These are phyloP conservation scores for Aphelocoma californica DNA, from an alignment of 2,797 vertebrate species.

Conservation along the genomic window DNA sequence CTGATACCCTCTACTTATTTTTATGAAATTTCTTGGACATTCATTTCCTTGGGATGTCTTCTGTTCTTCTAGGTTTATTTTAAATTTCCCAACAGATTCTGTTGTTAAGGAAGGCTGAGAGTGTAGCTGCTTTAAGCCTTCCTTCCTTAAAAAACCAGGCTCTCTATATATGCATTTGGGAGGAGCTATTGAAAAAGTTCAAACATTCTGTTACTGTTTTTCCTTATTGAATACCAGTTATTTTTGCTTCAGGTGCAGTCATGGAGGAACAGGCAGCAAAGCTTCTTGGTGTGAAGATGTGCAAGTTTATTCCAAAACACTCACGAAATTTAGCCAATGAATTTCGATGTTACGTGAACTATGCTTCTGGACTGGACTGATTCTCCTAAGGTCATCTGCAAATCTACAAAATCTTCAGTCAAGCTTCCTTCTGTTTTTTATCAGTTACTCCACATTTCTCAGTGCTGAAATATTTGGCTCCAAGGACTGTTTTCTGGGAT, in stretches of 20 bases:
- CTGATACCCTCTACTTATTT: not conserved
- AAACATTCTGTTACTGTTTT: not conserved
- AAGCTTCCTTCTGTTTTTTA: not conserved
- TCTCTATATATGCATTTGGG: not conserved
- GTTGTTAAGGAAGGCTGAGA: not conserved
- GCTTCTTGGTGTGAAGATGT: conserved; percentile 83
- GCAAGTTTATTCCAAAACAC: conserved; percentile 89
- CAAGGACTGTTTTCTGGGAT: not conserved
- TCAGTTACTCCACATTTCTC: not conserved
- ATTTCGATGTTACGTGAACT: conserved; percentile 92
- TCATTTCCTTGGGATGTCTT: not conserved
- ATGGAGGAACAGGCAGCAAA: conserved; percentile 85
- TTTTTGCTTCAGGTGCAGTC: conserved; percentile 81
- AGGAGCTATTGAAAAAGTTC: not conserved
- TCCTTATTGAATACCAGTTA: not conserved
- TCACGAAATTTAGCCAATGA: conserved; percentile 89
- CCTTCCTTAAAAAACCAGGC: not conserved
- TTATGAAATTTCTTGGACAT: not conserved
- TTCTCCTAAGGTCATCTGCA: not conserved
- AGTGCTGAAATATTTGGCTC: not conserved
- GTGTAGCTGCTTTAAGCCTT: not conserved
- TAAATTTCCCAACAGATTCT: not conserved
- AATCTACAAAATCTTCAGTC: not conserved
- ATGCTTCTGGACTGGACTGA: conserved; percentile 80
- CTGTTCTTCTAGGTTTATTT: not conserved